phyloP scores from a whole-genome alignment of 2,113 vertebrate genomes.

The Vidua chalybeata region DNA sequence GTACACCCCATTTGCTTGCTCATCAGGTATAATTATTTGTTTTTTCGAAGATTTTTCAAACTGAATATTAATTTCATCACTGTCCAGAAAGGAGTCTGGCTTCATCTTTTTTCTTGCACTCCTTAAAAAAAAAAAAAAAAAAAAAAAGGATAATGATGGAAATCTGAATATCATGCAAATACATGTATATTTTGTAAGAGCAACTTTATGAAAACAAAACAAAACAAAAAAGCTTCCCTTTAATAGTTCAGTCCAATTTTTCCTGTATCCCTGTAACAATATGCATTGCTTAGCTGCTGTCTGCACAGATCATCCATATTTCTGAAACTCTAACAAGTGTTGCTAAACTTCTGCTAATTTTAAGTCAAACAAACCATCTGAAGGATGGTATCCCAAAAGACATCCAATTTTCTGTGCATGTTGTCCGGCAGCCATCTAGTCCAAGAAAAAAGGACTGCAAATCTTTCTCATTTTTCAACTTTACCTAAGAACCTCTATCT shows the following conservation, averaged over 20 bases:
- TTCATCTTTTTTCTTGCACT: constrained; percentile 84
- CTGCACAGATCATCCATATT: not conserved
- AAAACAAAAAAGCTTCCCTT: not conserved
- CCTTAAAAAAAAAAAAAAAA: constrained; percentile 49
- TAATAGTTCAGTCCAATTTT: not conserved
- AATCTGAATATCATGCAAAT: not conserved
- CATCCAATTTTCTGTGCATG: not conserved
- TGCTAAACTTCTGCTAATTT: not conserved
- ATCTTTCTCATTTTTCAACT: not conserved
- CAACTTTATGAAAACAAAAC: not conserved
- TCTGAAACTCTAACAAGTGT: not conserved
- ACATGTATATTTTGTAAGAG: not conserved
- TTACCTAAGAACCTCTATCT: not conserved
- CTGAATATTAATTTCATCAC: constrained; percentile 63
- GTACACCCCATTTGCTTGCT: constrained; percentile 82
- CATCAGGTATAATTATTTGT: constrained; percentile 72
- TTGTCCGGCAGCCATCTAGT: not conserved
- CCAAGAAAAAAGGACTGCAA: not conserved
- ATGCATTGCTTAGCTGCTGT: not conserved
- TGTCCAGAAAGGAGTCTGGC: constrained; percentile 69
- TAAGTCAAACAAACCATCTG: not conserved
- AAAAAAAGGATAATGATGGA: not conserved
- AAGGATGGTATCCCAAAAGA: not conserved
- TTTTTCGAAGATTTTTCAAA: constrained; percentile 58
- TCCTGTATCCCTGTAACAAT: not conserved